phyloP scores from a whole-genome alignment of 2,888 invertebrate genomes.

The Coleophora flavipennella region DNA sequence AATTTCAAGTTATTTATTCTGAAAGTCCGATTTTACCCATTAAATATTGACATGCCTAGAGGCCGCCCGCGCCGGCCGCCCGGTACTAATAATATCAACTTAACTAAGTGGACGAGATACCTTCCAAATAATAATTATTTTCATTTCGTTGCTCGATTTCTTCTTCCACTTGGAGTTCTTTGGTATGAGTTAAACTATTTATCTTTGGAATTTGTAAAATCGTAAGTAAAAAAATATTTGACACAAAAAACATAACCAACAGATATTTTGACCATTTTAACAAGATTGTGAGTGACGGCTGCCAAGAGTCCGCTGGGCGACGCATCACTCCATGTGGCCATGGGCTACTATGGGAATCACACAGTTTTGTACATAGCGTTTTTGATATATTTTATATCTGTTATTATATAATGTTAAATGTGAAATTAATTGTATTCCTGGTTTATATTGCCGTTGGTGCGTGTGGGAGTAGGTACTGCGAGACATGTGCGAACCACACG shows the following conservation, averaged over 20 bases:
- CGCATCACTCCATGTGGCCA: slow-evolving; percentile 9
- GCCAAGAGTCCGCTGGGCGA: slow-evolving; percentile 4
- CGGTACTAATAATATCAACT: no score
- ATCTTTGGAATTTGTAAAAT: slow-evolving; percentile 22
- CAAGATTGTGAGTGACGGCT: no score
- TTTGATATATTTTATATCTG: slow-evolving; percentile 25
- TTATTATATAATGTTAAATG: slow-evolving; percentile 49
- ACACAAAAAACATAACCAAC: slow-evolving; percentile 58
- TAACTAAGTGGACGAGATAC: slow-evolving; percentile 16
- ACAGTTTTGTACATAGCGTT: neutral
- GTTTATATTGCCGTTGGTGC: slow-evolving; percentile 22
- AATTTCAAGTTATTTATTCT: no score
- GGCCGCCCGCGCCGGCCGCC: no score
- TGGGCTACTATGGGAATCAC: no score
- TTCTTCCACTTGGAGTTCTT: slow-evolving; percentile 10
- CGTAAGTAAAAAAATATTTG: slow-evolving; percentile 39
- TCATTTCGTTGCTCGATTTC: slow-evolving; percentile 11
- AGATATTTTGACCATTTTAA: slow-evolving; percentile 41
- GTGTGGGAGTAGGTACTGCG: slow-evolving; percentile 31
- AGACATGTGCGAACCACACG: slow-evolving; percentile 47
- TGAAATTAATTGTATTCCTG: slow-evolving; percentile 46
- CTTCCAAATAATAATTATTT: slow-evolving; percentile 18
- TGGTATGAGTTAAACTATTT: slow-evolving; percentile 24
- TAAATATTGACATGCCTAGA: no score
- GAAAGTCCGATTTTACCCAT: no score